A percentile compares a stretch with the other conserved stretches of the same genome.
Evolutionary conservation across 1,140 invertebrate species (phyloP).

Genomic region (Dufourea novaeangliae): DNA sequence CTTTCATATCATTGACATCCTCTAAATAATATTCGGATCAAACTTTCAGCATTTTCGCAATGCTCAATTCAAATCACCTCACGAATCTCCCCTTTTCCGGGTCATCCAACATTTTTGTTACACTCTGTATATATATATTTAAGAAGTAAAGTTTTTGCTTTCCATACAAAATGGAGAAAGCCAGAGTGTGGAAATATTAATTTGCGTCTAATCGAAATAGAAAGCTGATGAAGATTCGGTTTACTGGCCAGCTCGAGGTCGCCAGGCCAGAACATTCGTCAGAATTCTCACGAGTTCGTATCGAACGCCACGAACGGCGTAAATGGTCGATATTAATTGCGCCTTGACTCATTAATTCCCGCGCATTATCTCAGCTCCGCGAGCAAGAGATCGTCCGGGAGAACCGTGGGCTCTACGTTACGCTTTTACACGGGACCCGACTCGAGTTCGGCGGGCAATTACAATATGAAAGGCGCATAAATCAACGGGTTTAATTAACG

Average conservation of each 20-base stretch:
- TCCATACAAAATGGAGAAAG: no score
- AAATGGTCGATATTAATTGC: conserved; percentile 74
- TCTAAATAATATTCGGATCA: no score
- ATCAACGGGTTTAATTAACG: conserved; percentile 79
- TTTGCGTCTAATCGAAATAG: background rate
- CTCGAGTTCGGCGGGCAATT: conserved; percentile 79
- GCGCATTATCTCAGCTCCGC: conserved; percentile 71
- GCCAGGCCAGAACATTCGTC: background rate
- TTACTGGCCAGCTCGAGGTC: background rate
- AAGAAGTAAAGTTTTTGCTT: no score
- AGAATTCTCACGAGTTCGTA: conserved; percentile 21
- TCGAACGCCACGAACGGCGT: conserved; percentile 44
- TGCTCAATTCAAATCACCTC: no score
- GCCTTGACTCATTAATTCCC: conserved; percentile 78
- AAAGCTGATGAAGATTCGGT: background rate
- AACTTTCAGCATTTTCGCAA: no score
- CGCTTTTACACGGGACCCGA: conserved; percentile 60
- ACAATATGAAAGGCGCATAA: conserved; percentile 81
- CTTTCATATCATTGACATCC: no score
- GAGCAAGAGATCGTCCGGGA: conserved; percentile 72
- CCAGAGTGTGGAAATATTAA: background rate
- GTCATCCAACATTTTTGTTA: no score
- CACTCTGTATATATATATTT: no score
- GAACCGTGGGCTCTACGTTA: conserved; percentile 52
- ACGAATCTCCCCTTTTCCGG: no score